Base-by-base conservation (phyloP, 2,888 invertebrate genomes). In the Dichetophora obliterata region DNA sequence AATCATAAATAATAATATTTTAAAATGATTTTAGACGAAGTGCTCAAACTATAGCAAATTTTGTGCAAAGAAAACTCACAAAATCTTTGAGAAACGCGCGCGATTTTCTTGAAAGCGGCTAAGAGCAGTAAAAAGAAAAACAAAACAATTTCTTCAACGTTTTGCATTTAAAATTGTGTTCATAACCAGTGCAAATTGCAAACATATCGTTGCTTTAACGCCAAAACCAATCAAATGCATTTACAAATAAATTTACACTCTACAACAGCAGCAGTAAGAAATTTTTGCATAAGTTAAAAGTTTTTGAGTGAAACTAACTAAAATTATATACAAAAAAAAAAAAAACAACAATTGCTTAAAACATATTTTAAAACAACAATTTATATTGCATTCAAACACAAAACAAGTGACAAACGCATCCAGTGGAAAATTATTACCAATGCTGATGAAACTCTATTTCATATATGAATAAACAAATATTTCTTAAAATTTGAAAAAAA, bases 181-280 rank as follows among this genome's bases (percentile, higher is more conserved):
- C 43, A 6, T 11, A 48, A 34, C 22, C 1, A 72, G 59, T 59
- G 24, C 22, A 70, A 54, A 54, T 34, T 34, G n/a, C 43, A 72
- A 72, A 72, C 72, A 72, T 72, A 72, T 72, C 72, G 24, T 43
- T 72, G 48, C 72, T 24, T 72, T 24, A 27, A 22, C 3, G 31
- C 22, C 43, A 72, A 24, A 57, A 43, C 16, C 22, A 16, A 61
- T 50, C 27, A 27, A 16, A 48, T 48, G 72, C 72, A 72, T 72
- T 72, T 72, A 22, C 16, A 27, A 72, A 8, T 61, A n/a, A n/a
- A n/a, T 27, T 61, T 72, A n/a, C 27, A 34, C 19, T 48, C 3
- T 43, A 34, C 68, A 68, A 68, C 43, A 68, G 52, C 16, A 52
- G 52, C 27, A 52, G 24, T 24, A 52, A 48, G n/a, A 68, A 11